These are phyloP conservation scores for Clarias pachynema DNA, from an alignment of 2,797 vertebrate species.

Conservation along the genomic window DNA sequence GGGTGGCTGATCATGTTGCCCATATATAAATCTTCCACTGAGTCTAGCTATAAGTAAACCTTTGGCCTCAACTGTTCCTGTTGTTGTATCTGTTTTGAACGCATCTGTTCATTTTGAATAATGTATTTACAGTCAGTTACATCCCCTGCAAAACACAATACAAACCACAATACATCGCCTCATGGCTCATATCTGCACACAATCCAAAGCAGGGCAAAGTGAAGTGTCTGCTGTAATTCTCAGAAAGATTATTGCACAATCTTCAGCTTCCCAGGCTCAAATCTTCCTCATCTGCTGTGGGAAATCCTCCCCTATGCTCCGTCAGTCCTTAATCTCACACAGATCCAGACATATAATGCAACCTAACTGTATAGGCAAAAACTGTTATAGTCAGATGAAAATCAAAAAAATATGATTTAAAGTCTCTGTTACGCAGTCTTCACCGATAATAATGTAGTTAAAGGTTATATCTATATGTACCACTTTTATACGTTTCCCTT, in stretches of 20 bases:
- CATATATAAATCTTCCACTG: no score
- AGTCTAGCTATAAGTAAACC: neutral
- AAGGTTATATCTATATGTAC: neutral
- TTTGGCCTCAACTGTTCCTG: neutral
- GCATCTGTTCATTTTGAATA: neutral
- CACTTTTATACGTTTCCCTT: neutral
- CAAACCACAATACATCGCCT: neutral
- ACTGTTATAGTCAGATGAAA: neutral
- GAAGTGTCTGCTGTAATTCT: slow-evolving; percentile 73
- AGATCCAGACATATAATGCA: neutral
- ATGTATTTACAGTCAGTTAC: neutral
- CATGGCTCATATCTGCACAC: slow-evolving; percentile 50
- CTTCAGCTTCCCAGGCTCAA: slow-evolving; percentile 69
- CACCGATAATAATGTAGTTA: neutral
- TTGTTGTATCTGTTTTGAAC: neutral
- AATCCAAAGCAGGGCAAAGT: slow-evolving; percentile 63
- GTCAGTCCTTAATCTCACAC: slow-evolving; percentile 18
- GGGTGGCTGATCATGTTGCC: no score
- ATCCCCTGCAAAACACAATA: neutral
- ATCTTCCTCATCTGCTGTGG: slow-evolving; percentile 76
- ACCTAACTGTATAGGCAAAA: slow-evolving; percentile 1
- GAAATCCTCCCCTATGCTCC: slow-evolving; percentile 42
- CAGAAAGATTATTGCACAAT: slow-evolving; percentile 72
- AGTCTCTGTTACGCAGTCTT: neutral
- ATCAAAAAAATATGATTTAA: neutral